Base-by-base conservation (phyloP, 2,888 invertebrate genomes). In the Octonoba sinensis region DNA sequence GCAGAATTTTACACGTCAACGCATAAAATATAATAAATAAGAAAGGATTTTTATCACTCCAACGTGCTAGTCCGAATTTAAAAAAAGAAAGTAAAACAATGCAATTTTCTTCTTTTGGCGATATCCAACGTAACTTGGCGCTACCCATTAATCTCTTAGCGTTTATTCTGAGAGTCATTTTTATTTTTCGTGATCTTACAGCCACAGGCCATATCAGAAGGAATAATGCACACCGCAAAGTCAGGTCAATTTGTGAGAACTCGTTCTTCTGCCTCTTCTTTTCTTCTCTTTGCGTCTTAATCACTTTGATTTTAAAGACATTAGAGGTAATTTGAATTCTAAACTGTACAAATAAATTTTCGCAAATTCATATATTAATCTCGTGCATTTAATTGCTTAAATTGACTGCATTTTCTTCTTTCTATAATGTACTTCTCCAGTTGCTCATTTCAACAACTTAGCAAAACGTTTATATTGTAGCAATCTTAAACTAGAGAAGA, bases 171-270 rank as follows among this genome's bases (percentile, higher is more conserved):
- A 27, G 36, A 36, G 36, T 36, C 3, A 36, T 36, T 36, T 36
- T 36, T 27, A 49, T 56, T 67, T 56, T 67, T 67, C 67, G 56
- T 56, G 67, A 44, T 67, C 67, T 44, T 67, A 16, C 20, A 56
- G 24, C 67, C 54, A 15, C 18, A 15, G 36, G 56, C 18, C 47
- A 67, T 8, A 44, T 56, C 67, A 56, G 49, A 24, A 20, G 67
- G 56, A 67, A 56, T 67, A 67, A 67, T 67, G 54, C 44, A 47
- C 65, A 65, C 65, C 20, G n/a, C 36, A 51, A 16, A 67, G 67
- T 67, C 54, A 67, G 67, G 67, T 67, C 67, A 36, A 67, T 27
- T 56, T 56, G 44, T 27, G 15, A 51, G 20, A 67, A 67, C 67
- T 67, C 36, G 67, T 67, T 67, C 56, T 67, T 36, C 12, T 67